phyloP scores from a whole-genome alignment of 2,797 vertebrate species.

The Sphaeramia orbicularis region DNA sequence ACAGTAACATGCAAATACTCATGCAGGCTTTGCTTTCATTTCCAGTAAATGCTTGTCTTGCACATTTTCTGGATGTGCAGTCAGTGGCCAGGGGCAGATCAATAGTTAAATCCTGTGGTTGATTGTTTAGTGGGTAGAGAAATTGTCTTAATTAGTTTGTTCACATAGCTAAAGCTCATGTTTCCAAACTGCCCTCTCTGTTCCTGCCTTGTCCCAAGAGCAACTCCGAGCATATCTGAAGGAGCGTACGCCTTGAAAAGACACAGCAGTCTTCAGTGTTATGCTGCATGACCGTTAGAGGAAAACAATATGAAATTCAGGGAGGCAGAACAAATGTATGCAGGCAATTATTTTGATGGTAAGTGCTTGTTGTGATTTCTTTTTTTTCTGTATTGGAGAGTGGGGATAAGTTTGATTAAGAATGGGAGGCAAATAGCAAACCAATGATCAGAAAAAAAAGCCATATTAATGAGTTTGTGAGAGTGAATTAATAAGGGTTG shows the following conservation, averaged over 20 bases:
- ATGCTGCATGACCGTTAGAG: slow-evolving; percentile 50
- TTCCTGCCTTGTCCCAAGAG: slow-evolving; percentile 36
- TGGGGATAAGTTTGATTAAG: slow-evolving; percentile 78
- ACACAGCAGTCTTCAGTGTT: slow-evolving; percentile 41
- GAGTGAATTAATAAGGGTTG: slow-evolving; percentile 65
- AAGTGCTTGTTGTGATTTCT: slow-evolving; percentile 61
- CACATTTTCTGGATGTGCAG: slow-evolving; percentile 46
- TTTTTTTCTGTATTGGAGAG: slow-evolving; percentile 62
- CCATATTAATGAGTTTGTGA: slow-evolving; percentile 68
- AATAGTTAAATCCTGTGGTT: slow-evolving; percentile 67
- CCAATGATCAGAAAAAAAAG: slow-evolving; percentile 64
- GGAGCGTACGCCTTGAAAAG: slow-evolving; percentile 48
- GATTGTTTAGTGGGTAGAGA: slow-evolving; percentile 73
- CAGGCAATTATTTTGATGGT: slow-evolving; percentile 76
- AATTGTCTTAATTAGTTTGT: slow-evolving; percentile 75
- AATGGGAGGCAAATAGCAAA: slow-evolving; percentile 75
- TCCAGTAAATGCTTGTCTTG: slow-evolving; percentile 56
- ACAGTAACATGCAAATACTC: slow-evolving; percentile 21
- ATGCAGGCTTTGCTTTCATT: slow-evolving; percentile 44
- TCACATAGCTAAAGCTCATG: slow-evolving; percentile 36
- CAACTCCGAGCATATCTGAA: slow-evolving; percentile 42
- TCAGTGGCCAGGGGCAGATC: slow-evolving; percentile 54
- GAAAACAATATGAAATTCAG: slow-evolving; percentile 78
- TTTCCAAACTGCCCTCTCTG: slow-evolving; percentile 42
- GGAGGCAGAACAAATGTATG: slow-evolving; percentile 78